phyloP scores from a whole-genome alignment of 1,140 invertebrate species.

The Galleria mellonella region DNA sequence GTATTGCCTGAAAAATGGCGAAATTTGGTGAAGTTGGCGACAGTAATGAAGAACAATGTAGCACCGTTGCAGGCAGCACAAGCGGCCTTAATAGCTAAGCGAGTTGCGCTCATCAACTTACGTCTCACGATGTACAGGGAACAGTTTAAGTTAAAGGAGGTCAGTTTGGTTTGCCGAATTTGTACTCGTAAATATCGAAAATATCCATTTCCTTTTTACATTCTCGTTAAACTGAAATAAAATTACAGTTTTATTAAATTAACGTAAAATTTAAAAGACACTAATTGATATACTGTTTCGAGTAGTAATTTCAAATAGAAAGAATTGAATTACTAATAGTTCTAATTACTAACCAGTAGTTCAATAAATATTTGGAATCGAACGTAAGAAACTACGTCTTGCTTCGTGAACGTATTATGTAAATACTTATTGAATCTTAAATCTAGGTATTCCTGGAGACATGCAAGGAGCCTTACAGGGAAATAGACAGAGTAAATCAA shows the following conservation, averaged over 20 bases:
- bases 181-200: too few relatives aligned
- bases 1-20: constrained; percentile 92
- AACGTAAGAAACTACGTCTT: too few relatives aligned
- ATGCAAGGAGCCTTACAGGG: constrained; percentile 83
- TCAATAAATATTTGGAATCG: too few relatives aligned
- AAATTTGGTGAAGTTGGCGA: constrained; percentile 88
- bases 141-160: constrained; percentile 77
- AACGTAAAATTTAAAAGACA: too few relatives aligned
- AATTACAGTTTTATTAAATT: too few relatives aligned
- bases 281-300: too few relatives aligned
- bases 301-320: too few relatives aligned
- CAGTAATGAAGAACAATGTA: constrained; percentile 90
- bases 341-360: too few relatives aligned
- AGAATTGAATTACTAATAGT: too few relatives aligned
- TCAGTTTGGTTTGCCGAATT: constrained; percentile 16
- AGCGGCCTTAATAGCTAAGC: constrained; percentile 77
- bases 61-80: constrained; percentile 83
- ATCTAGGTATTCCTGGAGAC: constrained; percentile 80
- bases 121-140: constrained; percentile 85
- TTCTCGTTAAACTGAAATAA: too few relatives aligned
- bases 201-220: too few relatives aligned
- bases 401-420: too few relatives aligned
- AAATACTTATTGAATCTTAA: constrained; percentile 1
- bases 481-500: constrained; percentile 84
- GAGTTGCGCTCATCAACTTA: constrained; percentile 85